Base-by-base conservation (phyloP, 2,888 invertebrate genomes). In the Heliconius aoede region DNA sequence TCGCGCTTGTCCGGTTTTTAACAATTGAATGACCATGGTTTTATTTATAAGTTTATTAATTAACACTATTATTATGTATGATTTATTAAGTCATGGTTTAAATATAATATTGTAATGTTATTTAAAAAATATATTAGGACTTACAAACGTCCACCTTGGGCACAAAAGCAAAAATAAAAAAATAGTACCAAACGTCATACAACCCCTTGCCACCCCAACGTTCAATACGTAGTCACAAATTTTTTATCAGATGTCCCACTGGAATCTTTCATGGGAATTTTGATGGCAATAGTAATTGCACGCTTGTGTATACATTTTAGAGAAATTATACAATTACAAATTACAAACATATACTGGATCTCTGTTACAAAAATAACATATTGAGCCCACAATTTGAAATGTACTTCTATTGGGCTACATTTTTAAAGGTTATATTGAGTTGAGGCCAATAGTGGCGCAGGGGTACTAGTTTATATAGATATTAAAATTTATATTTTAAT, bases 161-260 rank as follows among this genome's bases (percentile, higher is more conserved):
- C 65, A 36, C 13, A 32, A 11, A 64, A 64, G n/a, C 11, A 36
- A n/a, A n/a, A 64, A 13, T 11, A 11, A 13, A 64, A 32, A 61
- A 30, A 62, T 32, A 24, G 72, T 79, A 72, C 46, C 74, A 28
- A 74, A 72, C 76, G 73, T 74, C 77, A 75, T 64, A 61, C 80
- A 80, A 81, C 82, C 83, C 80, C 75, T 77, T 81, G 77, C 76
- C 78, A 85, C 86, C 87, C 87, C 84, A 80, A 90, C 91, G 93
- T 87, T 93, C 93, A 89, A 93, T 93, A 93, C 88, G 83, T 74
- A 7, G 79, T 77, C 76, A 92, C 93, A 15, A 92, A 93, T 82
- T 94, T 90, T 84, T 84, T 94, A 76, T 91, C 93, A 69, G 94
- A 94, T 89, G 92, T 94, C 84, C 94, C 94, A 84, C 87, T 94